Evolutionary conservation across 2,113 vertebrate species (phyloP).

Genomic region (Columba janthina): DNA sequence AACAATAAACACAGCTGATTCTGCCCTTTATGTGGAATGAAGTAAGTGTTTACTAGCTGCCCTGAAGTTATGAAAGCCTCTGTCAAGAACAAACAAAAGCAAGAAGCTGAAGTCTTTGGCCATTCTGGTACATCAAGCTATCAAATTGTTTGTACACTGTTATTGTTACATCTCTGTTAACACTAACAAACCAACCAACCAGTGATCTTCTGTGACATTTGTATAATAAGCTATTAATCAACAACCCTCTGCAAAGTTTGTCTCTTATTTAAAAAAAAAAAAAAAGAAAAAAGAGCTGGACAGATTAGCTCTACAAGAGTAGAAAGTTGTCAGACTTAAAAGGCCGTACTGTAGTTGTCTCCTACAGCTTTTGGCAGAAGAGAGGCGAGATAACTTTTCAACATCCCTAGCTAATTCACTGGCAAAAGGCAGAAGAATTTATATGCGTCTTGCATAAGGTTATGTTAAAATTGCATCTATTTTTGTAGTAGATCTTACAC

Average conservation of each 20-base stretch:
- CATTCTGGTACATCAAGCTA: neutral
- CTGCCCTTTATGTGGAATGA: fast-evolving
- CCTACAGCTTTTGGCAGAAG: neutral
- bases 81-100: neutral
- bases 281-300: neutral
- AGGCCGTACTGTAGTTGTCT: neutral
- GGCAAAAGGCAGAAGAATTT: constrained; percentile 4
- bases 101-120: neutral
- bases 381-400: neutral
- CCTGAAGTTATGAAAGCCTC: neutral
- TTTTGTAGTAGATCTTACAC: constrained; percentile 16
- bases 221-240: neutral
- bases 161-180: neutral
- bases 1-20: neutral
- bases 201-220: neutral
- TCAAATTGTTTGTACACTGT: neutral
- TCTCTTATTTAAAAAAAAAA: neutral
- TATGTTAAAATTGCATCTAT: constrained; percentile 31
- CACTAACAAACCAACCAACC: neutral
- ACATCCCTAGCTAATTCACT: neutral
- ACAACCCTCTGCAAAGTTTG: neutral
- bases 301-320: neutral
- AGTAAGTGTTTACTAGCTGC: neutral
- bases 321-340: neutral
- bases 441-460: neutral